Conservation (phyloP, 1,140 invertebrate species). For the Scaptomyza graminum region DNA sequence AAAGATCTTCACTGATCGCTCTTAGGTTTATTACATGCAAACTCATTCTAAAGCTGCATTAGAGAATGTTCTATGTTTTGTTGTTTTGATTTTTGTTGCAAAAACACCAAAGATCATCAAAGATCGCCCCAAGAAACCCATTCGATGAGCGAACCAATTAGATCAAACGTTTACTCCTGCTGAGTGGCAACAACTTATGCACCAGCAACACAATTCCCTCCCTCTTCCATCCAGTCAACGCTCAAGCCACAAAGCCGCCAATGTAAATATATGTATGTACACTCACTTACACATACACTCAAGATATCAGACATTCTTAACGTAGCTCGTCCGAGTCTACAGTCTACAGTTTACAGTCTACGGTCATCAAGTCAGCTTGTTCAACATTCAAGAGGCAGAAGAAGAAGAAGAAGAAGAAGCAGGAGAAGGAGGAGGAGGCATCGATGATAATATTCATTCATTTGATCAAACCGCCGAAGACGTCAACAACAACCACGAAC, state of each 20-base stretch:
- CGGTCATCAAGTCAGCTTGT: slow-evolving; percentile 77
- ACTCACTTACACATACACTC: slow-evolving; percentile 30
- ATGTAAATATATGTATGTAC: slow-evolving; percentile 37
- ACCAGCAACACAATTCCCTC: not conserved
- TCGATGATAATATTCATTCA: slow-evolving; percentile 83
- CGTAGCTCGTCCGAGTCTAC: slow-evolving; percentile 41
- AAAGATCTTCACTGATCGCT: not conserved
- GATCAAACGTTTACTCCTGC: slow-evolving; percentile 78
- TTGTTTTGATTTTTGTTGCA: slow-evolving; percentile 13
- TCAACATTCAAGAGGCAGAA: slow-evolving; percentile 61
- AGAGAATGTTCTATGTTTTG: slow-evolving; percentile 4
- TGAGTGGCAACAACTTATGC: slow-evolving; percentile 52
- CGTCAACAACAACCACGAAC: slow-evolving; percentile 53
- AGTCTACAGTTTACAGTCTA: slow-evolving; percentile 59
- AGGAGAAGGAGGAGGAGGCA: slow-evolving; percentile 38
- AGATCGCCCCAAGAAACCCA: slow-evolving; percentile 30
- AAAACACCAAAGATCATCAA: slow-evolving; percentile 40
- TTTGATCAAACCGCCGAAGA: slow-evolving; percentile 80
- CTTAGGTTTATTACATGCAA: slow-evolving; percentile 9
- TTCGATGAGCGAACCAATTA: slow-evolving; percentile 77
- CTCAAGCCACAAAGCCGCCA: slow-evolving; percentile 46
- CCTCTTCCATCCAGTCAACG: slow-evolving; percentile 11
- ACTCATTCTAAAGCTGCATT: too few relatives aligned
- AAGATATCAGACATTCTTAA: slow-evolving; percentile 67
- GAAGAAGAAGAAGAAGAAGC: not conserved